Base-by-base conservation (phyloP, 2,888 invertebrate species). In the Pyrochroa serraticornis region DNA sequence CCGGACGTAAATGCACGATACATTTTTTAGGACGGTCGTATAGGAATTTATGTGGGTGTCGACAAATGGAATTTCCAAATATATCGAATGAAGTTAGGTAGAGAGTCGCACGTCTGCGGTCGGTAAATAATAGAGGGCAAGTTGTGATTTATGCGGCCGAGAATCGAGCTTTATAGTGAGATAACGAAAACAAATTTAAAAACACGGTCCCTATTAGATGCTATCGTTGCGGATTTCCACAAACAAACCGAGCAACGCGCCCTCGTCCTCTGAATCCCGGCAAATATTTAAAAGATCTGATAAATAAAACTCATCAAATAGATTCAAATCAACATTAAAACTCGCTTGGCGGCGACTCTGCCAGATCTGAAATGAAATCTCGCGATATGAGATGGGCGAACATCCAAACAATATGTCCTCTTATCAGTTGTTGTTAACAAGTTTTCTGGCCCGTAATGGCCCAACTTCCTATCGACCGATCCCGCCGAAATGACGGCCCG, bases 251-350 rank as follows among this genome's bases (percentile, higher is more conserved):
- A n/a, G 33, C 10, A 43, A 48, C 32, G 48, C 43, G 49, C 22
- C 39, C 58, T 50, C 44, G 33, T 37, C 32, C 14, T 22, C 34
- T 14, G 6, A 6, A 22, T 13, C 41, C 10, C 33, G n/a, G 44
- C 37, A 51, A 51, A 57, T 68, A 71, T 70, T 70, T 65, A 68
- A 68, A 68, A 68, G 74, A 77, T 77, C 77, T 70, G 77, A 77
- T 78, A 77, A 76, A 76, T 75, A 75, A 77, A 77, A 75, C 77
- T 78, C 78, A 78, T 78, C 79, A 78, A 76, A 76, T 73, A 78
- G 79, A 78, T 79, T 76, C 75, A 75, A 76, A 78, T 79, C 78
- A 77, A 76, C 78, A 77, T 78, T 78, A 77, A 77, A 78, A 77
- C 74, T 75, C 71, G 67, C 67, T 60, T 60, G 63, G 63, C 63